phyloP scores from a whole-genome alignment of 2,888 invertebrate genomes.

The Sinohyriopsis cumingii region DNA sequence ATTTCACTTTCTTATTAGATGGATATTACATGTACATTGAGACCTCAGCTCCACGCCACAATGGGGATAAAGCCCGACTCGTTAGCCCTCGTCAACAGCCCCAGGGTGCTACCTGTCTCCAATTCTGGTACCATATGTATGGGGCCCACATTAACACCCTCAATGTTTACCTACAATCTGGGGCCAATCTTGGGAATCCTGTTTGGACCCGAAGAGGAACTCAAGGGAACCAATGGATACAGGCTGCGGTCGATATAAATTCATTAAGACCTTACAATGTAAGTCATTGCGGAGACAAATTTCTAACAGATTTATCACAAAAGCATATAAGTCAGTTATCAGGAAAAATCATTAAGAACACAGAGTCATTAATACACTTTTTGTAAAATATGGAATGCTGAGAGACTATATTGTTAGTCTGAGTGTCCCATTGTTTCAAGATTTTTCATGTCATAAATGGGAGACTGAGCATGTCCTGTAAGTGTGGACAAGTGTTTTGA shows the following conservation, averaged over 20 bases:
- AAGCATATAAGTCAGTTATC: too few species aligned
- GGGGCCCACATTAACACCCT: slow-evolving; percentile 60
- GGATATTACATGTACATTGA: slow-evolving; percentile 65
- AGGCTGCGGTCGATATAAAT: slow-evolving; percentile 43
- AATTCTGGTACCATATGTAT: slow-evolving; percentile 68
- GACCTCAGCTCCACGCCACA: slow-evolving; percentile 75
- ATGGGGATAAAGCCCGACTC: slow-evolving; percentile 76
- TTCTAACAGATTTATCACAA: too few species aligned
- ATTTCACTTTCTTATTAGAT: slow-evolving; percentile 28
- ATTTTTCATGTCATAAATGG: too few species aligned
- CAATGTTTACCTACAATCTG: slow-evolving; percentile 48
- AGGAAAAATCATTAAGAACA: too few species aligned
- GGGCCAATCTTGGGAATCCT: slow-evolving; percentile 37
- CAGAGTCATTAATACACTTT: too few species aligned
- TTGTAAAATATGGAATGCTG: too few species aligned
- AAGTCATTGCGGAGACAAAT: slow-evolving; percentile 9
- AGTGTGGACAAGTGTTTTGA: too few species aligned
- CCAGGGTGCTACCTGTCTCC: slow-evolving; percentile 47
- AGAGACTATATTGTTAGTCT: too few species aligned
- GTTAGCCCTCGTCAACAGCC: slow-evolving; percentile 41
- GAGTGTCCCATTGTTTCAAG: too few species aligned
- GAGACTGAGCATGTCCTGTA: too few species aligned
- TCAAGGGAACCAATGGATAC: slow-evolving; percentile 50
- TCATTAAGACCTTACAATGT: slow-evolving; percentile 37
- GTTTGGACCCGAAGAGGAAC: slow-evolving; percentile 53